These are phyloP conservation scores for Noctua janthe DNA, from an alignment of 2,888 invertebrate genomes.

Conservation along the genomic window DNA sequence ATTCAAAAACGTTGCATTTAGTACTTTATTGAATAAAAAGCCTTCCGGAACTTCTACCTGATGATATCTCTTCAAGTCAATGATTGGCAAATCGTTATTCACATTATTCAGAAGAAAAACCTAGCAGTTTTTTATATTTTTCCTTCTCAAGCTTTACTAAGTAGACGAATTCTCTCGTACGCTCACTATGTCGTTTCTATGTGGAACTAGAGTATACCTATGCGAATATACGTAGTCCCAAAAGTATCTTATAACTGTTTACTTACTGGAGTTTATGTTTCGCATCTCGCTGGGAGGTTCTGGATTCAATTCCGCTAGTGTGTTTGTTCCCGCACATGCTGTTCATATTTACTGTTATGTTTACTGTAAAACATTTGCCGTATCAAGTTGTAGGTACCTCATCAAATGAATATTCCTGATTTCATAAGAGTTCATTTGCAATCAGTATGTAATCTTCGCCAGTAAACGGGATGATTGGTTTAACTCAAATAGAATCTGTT, in stretches of 20 bases:
- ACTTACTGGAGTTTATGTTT: constrained; percentile 60
- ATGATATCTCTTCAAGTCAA: background rate
- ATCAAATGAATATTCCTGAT: background rate
- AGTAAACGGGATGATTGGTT: background rate
- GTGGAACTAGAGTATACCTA: constrained; percentile 29
- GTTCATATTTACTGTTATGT: constrained; percentile 52
- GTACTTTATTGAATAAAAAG: background rate
- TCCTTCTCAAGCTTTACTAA: background rate
- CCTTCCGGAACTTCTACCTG: background rate
- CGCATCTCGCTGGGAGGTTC: constrained; percentile 46
- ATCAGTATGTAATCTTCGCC: background rate
- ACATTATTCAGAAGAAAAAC: background rate
- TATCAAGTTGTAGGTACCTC: background rate
- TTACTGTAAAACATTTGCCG: constrained; percentile 48
- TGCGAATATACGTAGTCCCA: constrained; percentile 54
- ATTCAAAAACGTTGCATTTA: background rate
- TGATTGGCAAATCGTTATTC: background rate
- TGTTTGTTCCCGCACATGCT: constrained; percentile 54
- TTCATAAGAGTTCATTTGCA: constrained; percentile 13
- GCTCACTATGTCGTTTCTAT: constrained; percentile 19
- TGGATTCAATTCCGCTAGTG: constrained; percentile 63
- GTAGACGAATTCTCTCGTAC: constrained; percentile 8
- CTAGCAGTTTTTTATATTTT: background rate
- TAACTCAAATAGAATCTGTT: background rate
- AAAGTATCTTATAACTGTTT: constrained; percentile 67